Percentiles rank a stretch among this genome's conserved stretches.
These are phyloP conservation scores for Drosophila bocqueti DNA, from an alignment of 1,140 invertebrate genomes.

Conservation along the genomic window DNA sequence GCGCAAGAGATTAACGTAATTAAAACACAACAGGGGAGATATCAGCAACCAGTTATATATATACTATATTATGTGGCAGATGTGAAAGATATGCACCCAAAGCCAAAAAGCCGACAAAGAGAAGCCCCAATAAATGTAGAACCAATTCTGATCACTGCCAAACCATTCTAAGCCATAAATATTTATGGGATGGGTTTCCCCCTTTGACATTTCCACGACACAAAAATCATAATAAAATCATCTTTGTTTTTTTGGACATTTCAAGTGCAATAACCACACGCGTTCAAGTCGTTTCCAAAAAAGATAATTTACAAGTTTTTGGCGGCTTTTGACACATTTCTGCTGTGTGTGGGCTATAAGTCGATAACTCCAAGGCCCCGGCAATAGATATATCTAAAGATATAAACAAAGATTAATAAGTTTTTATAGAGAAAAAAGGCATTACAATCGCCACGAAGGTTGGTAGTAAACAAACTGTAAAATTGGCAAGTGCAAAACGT, in stretches of 20 bases:
- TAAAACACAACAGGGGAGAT: conserved; percentile 53
- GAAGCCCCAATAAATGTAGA: conserved; percentile 6
- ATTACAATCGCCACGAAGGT: conserved; percentile 71
- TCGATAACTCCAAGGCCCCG: conserved; percentile 71
- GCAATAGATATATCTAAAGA: conserved; percentile 43
- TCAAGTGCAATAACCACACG: conserved; percentile 38
- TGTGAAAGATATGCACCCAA: conserved; percentile 31
- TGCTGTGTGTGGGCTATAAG: conserved; percentile 50
- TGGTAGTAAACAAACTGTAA: conserved; percentile 57
- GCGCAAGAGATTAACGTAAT: conserved; percentile 45
- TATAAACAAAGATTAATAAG: conserved; percentile 57
- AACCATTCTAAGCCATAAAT: conserved; percentile 35
- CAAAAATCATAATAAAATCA: conserved; percentile 23
- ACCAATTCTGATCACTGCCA: conserved; percentile 14
- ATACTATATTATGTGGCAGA: conserved; percentile 16
- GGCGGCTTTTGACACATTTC: conserved; percentile 43
- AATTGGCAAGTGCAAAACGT: conserved; percentile 73
- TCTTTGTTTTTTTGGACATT: conserved; percentile 25
- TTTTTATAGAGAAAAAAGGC: conserved; percentile 20
- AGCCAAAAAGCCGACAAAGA: conserved; percentile 29
- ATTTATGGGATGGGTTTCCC: conserved; percentile 32
- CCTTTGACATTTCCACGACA: conserved; percentile 50
- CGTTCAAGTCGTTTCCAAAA: conserved; percentile 12
- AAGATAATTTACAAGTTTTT: conserved; percentile 45
- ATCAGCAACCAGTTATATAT: conserved; percentile 30